Percentiles rank a stretch among this genome's conserved stretches.
These are phyloP conservation scores for Actias luna DNA, from an alignment of 2,888 invertebrate species.

Conservation along the genomic window DNA sequence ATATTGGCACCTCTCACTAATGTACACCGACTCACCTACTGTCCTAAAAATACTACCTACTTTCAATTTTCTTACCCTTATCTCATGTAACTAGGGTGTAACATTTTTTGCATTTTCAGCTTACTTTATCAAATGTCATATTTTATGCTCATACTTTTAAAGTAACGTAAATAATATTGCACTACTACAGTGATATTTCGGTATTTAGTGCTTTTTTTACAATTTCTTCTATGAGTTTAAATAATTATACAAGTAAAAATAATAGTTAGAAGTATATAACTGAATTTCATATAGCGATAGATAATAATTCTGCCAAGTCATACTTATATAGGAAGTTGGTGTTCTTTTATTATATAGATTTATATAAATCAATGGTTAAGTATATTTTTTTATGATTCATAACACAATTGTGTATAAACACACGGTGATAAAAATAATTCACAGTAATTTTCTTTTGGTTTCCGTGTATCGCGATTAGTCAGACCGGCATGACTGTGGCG, in stretches of 20 bases:
- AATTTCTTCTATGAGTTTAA: neutral
- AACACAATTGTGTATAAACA: neutral
- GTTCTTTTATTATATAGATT: neutral
- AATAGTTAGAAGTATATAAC: neutral
- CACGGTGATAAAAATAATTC: too few species aligned
- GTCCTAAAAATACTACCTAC: slow-evolving; percentile 15
- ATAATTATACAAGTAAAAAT: neutral
- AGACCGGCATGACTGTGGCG: too few species aligned
- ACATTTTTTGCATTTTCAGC: too few species aligned
- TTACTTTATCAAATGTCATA: too few species aligned
- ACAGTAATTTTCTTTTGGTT: too few species aligned
- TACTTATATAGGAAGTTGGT: neutral
- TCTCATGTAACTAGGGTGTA: too few species aligned
- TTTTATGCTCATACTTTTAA: too few species aligned
- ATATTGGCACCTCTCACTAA: slow-evolving; percentile 60
- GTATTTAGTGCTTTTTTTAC: slow-evolving; percentile 5
- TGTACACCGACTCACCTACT: slow-evolving; percentile 17
- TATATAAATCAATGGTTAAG: neutral
- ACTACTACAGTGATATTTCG: too few species aligned
- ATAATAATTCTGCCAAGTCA: neutral
- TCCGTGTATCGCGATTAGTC: too few species aligned
- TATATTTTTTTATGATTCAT: neutral
- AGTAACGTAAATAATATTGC: too few species aligned
- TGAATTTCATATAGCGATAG: neutral
- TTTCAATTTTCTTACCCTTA: too few species aligned